Conservation (phyloP, 2,888 invertebrate genomes). For the Altica lythri region DNA sequence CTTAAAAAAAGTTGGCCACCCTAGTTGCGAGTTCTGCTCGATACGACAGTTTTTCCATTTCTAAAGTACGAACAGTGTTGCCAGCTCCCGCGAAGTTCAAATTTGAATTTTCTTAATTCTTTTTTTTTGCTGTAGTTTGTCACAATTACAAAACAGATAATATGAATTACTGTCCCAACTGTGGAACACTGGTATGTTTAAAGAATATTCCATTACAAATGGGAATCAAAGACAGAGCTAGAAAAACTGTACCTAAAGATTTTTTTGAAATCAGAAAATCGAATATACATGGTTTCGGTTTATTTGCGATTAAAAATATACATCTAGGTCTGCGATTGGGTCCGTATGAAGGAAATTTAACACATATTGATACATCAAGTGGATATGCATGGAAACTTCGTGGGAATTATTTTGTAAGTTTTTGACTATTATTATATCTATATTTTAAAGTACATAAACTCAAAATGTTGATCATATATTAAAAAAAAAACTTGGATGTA, state of each 20-base stretch:
- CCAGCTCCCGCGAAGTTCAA: no score
- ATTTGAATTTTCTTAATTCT: no score
- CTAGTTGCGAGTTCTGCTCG: no score
- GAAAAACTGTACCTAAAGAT: conserved; percentile 38
- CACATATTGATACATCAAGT: conserved; percentile 28
- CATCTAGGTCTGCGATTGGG: conserved; percentile 41
- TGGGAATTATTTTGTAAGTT: conserved; percentile 34
- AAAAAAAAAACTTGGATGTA: no score
- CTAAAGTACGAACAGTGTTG: no score
- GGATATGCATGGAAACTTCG: conserved; percentile 42
- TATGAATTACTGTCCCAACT: conserved; percentile 37
- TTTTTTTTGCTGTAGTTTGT: no score
- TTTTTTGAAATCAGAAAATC: conserved; percentile 37
- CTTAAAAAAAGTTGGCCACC: no score
- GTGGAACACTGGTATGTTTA: conserved; percentile 35
- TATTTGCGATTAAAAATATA: conserved; percentile 36
- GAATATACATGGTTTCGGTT: conserved; percentile 40
- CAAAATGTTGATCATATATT: no score
- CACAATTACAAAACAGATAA: conserved; percentile 37
- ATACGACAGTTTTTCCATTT: no score
- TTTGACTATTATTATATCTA: no score
- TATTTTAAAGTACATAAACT: no score
- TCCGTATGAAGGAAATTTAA: conserved; percentile 41
- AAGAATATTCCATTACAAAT: conserved; percentile 31
- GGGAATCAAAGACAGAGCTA: conserved; percentile 37